Percentiles rank a stretch among this genome's conserved stretches.
phyloP scores from a whole-genome alignment of 2,888 invertebrate genomes.

The Caenorhabditis becei region DNA sequence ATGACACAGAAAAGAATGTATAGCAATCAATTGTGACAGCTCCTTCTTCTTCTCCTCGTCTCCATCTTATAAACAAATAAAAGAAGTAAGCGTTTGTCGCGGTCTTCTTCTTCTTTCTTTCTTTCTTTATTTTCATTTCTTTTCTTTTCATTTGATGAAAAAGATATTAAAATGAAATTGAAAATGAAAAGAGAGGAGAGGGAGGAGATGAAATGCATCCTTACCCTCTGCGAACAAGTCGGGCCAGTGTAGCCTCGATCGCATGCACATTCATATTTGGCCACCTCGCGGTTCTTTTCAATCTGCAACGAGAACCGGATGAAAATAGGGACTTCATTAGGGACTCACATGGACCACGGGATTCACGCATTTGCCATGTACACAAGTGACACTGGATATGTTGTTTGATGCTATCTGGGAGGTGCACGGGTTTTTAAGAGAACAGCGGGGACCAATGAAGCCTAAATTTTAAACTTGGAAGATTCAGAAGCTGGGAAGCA shows the following conservation, averaged over 20 bases:
- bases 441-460: slow-evolving; percentile 70
- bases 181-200: neutral
- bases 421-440: slow-evolving; percentile 76
- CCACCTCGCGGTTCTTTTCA: slow-evolving; percentile 69
- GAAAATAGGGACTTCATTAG: slow-evolving; percentile 7
- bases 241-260: slow-evolving; percentile 76
- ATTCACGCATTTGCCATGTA: slow-evolving; percentile 71
- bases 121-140: neutral
- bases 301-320: slow-evolving; percentile 44
- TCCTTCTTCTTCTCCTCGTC: slow-evolving; percentile 35
- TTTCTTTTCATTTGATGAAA: slow-evolving; percentile 1
- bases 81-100: slow-evolving; percentile 42
- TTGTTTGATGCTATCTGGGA: slow-evolving; percentile 74
- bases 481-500: slow-evolving; percentile 19
- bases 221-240: slow-evolving; percentile 70
- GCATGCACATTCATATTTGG: slow-evolving; percentile 77
- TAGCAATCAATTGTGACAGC: slow-evolving; percentile 53
- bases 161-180: neutral
- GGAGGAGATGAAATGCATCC: neutral
- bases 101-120: slow-evolving; percentile 13
- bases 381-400: slow-evolving; percentile 64
- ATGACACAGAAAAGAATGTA: slow-evolving; percentile 30
- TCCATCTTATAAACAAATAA: slow-evolving; percentile 57
- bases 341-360: slow-evolving; percentile 64
- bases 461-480: slow-evolving; percentile 42